These are phyloP conservation scores for Drosophila azteca DNA, from an alignment of 1,140 invertebrate species.

Conservation along the genomic window DNA sequence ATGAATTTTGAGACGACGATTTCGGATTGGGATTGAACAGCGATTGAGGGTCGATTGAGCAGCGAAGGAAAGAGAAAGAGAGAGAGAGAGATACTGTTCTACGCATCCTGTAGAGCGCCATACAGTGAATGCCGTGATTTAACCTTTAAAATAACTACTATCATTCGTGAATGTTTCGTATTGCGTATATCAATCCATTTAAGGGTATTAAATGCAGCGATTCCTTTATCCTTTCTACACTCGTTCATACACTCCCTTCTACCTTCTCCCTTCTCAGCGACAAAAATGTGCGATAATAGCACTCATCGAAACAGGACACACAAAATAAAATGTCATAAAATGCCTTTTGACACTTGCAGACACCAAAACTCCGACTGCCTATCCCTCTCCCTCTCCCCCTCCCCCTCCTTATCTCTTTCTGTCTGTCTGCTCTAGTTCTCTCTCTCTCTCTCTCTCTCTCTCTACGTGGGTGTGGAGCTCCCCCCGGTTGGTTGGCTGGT, in stretches of 20 bases:
- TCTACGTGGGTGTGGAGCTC: conserved; percentile 12
- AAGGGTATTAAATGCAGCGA: too few species aligned
- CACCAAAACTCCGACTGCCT: conserved; percentile 10
- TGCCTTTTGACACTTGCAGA: conserved; percentile 42
- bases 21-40: too few species aligned
- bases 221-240: background rate
- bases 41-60: too few species aligned
- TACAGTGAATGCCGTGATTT: too few species aligned
- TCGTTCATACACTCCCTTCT: background rate
- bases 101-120: too few species aligned
- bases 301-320: conserved; percentile 16
- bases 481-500: conserved; percentile 33
- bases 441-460: background rate
- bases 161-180: too few species aligned
- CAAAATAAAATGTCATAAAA: conserved; percentile 47
- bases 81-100: too few species aligned
- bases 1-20: too few species aligned
- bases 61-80: too few species aligned
- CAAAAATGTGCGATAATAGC: conserved; percentile 27
- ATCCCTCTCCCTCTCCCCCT: background rate
- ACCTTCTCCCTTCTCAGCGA: background rate
- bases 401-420: background rate
- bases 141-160: too few species aligned
- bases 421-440: background rate
- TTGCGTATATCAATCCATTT: too few species aligned